Base-by-base conservation (phyloP, 2,888 invertebrate species). In the Limulus polyphemus region DNA sequence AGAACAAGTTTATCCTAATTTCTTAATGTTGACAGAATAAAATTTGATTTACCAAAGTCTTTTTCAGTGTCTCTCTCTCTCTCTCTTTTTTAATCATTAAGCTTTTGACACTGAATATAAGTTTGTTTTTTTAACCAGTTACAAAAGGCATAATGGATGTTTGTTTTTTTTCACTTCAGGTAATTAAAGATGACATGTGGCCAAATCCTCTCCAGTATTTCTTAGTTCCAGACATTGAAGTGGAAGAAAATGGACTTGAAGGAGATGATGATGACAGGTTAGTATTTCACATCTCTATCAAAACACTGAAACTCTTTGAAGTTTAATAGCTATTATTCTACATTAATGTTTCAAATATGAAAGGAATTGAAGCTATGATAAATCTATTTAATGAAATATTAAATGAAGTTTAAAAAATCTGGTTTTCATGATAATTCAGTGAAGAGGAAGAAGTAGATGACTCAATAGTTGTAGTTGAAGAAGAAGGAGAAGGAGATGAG, bases 171-270 rank as follows among this genome's bases (percentile, higher is more conserved):
- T 7, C 13, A 51, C 14, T 7, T 11, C 5, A 80, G 79, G 80
- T 86, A 57, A 85, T 88, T 70, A 90, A 90, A 77, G 90, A 91
- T 75, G 90, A 90, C 75, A 82, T 90, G 75, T 90, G 88, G 88
- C 85, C 87, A 58, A 90, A 90, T 78, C 90, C 90, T 56, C 79
- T 83, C 51, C 81, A 90, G 80, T 91, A 90, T 81, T 90, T 86
- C 77, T 77, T 89, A 70, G 81, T 82, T 65, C 85, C 87, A 68
- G 88, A 88, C 74, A 84, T 86, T 73, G 86, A 86, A 71, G 83
- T 84, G 63, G 85, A 85, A 72, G 85, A 86, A 72, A 85, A 85
- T 73, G 85, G 84, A 14, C 79, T 83, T 56, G 84, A 83, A 10
- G 74, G 72, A 55, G 72, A 72, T 16, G 71, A 69, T 54, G 60